These are phyloP conservation scores for Condylostylus longicornis DNA, from an alignment of 1,140 invertebrate genomes.

Conservation along the genomic window DNA sequence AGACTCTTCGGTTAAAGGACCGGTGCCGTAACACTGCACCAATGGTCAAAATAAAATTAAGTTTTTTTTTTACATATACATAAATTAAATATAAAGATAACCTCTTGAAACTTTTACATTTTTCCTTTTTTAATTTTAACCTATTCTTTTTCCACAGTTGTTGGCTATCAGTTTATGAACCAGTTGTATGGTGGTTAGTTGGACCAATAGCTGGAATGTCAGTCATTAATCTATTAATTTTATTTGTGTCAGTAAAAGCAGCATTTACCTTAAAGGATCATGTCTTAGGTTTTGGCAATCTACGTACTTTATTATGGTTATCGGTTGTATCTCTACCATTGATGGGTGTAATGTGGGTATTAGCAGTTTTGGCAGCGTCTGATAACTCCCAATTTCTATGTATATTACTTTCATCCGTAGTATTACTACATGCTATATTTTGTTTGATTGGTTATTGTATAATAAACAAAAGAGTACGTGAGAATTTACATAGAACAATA, in stretches of 20 bases:
- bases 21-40: background rate
- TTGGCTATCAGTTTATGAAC: conserved; percentile 87
- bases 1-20: too few species aligned
- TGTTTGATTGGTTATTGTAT: conserved; percentile 70
- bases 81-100: background rate
- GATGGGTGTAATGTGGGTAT: conserved; percentile 61
- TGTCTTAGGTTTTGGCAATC: conserved; percentile 76
- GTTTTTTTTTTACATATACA: background rate
- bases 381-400: conserved; percentile 62
- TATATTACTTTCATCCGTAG: conserved; percentile 52
- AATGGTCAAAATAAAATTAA: background rate
- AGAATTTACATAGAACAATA: conserved; percentile 46
- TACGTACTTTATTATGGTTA: conserved; percentile 74
- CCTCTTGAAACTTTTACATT: background rate
- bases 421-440: conserved; percentile 57
- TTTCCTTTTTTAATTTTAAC: conserved; percentile 5
- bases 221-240: conserved; percentile 58
- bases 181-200: conserved; percentile 80
- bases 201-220: conserved; percentile 67
- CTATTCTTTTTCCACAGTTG: conserved; percentile 45
- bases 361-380: conserved; percentile 64
- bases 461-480: conserved; percentile 57
- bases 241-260: conserved; percentile 72
- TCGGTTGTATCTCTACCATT: conserved; percentile 64
- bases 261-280: conserved; percentile 84